Evolutionary conservation across 2,888 invertebrate species (phyloP), one percentile per base, ranked within the genome.

Genomic region (Brachypalpus laphriformis): DNA sequence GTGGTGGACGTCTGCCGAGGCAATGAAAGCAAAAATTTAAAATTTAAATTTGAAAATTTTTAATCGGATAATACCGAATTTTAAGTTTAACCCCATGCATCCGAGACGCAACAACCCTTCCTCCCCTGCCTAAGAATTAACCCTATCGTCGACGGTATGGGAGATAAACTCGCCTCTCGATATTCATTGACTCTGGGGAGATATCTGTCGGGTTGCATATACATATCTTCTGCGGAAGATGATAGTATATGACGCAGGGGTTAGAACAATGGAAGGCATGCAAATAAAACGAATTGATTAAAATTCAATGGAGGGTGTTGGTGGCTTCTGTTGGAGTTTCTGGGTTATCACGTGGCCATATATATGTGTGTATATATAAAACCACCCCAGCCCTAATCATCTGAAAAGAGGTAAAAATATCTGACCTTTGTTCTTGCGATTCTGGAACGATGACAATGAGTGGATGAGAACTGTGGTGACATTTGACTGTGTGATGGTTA

Each of bases 271-370:
- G 83, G 70, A 81, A 66, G 66, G 82, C 86, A 87, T 89, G 88
- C 88, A 88, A 88, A 88, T 87, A 87, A 78, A 88, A 89, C 88
- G 90, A 90, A 91, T 91, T 91, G 91, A 91, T 91, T 91, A 90
- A 91, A 91, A 91, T 91, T 91, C 91, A 90, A 91, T 91, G 63
- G 54, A 28, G 49, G 68, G 40, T 42, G 45, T 51, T 31, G 4
- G 16, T 16, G n/a, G 37, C 11, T 45, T 42, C 56, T 31, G 22
- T 8, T 54, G 3, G 11, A 76, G 47, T 28, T 68, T 20, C n/a
- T 16, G 25, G 45, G 66, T 75, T 75, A 81, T 63, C 68, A 75
- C 37, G 68, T 57, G 70, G 37, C 77, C 28, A 28, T 42, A 51
- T 45, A 77, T 63, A 56, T 61, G 70, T 77, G 28, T 28, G 5